phyloP scores from a whole-genome alignment of 2,888 invertebrate species.

The Meta bourneti region DNA sequence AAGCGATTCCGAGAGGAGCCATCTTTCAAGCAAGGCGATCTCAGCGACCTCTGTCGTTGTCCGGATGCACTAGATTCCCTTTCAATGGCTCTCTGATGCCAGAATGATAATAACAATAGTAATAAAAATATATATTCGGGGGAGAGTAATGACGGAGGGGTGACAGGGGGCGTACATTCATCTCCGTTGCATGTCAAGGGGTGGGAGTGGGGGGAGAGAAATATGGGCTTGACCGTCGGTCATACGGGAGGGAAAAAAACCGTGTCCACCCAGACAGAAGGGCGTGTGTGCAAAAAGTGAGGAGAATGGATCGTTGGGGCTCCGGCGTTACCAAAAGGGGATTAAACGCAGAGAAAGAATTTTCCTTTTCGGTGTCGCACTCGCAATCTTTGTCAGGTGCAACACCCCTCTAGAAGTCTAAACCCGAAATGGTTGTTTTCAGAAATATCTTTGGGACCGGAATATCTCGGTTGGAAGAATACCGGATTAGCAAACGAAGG shows the following conservation, averaged over 20 bases:
- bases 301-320: no score
- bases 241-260: background rate
- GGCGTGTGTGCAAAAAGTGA: no score
- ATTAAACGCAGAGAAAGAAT: no score
- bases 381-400: no score
- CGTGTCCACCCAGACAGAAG: background rate
- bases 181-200: conserved; percentile 1
- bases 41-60: conserved; percentile 17
- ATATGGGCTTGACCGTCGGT: conserved; percentile 27
- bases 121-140: background rate
- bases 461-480: no score
- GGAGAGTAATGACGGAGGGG: conserved; percentile 24
- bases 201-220: background rate
- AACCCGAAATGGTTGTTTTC: no score
- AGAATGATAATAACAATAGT: background rate
- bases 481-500: no score
- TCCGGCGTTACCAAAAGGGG: no score
- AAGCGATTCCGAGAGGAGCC: background rate
- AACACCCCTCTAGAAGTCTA: no score
- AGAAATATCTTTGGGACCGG: no score
- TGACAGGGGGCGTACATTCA: conserved; percentile 7
- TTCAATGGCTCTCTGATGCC: conserved; percentile 3
- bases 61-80: conserved; percentile 7
- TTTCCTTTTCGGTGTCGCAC: no score
- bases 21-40: conserved; percentile 9